phyloP scores from a whole-genome alignment of 2,113 vertebrate genomes.

The Xenopus tropicalis region DNA sequence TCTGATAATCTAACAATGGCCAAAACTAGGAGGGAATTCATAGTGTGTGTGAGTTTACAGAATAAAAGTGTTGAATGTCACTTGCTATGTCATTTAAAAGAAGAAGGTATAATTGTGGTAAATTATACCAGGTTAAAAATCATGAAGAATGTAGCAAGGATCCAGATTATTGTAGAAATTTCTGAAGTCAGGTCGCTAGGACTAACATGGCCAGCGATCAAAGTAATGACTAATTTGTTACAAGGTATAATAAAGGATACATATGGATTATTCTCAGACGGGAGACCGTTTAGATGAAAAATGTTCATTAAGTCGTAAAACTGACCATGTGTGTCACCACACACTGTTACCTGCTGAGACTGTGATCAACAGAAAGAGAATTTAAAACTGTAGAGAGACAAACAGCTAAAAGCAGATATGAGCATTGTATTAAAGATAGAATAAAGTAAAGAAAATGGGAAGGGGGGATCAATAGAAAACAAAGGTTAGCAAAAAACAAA shows the following conservation, averaged over 20 bases:
- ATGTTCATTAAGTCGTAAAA: constrained; percentile 93
- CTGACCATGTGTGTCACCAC: constrained; percentile 93
- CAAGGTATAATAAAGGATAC: constrained; percentile 73
- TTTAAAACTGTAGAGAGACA: constrained; percentile 43
- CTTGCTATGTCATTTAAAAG: too few species aligned
- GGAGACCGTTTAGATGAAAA: constrained; percentile 87
- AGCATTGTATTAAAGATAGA: background rate
- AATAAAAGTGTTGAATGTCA: too few species aligned
- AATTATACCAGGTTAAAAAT: too few species aligned
- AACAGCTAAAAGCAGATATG: constrained; percentile 26
- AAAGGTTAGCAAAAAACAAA: constrained; percentile 5
- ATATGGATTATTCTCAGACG: constrained; percentile 83
- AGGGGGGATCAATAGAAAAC: constrained; percentile 37
- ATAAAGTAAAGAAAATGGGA: background rate
- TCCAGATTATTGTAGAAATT: too few species aligned
- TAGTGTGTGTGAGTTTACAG: too few species aligned
- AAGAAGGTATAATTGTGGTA: too few species aligned
- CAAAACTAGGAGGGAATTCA: too few species aligned
- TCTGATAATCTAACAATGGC: too few species aligned
- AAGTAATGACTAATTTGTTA: too few species aligned
- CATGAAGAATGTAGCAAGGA: too few species aligned
- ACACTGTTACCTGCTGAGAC: constrained; percentile 89
- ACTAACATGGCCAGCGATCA: too few species aligned
- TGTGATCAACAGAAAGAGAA: constrained; percentile 55
- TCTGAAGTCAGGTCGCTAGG: too few species aligned